Evolutionary conservation across 2,113 vertebrate genomes (phyloP).

Genomic region (Alligator mississippiensis): DNA sequence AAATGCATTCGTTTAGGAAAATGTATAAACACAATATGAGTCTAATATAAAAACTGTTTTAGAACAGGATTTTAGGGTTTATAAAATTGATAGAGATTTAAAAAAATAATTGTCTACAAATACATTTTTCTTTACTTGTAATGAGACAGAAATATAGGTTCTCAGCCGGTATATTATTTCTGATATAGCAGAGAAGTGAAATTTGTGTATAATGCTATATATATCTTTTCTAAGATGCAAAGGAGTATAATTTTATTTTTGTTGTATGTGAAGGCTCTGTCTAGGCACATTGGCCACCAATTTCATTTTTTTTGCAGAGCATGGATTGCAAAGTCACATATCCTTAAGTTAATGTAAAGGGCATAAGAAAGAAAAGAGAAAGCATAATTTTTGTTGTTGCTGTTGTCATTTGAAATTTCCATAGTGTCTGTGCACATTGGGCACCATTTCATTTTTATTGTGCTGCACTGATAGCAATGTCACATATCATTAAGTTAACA

Average conservation of each 20-base stretch:
- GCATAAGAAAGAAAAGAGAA: constrained; percentile 59
- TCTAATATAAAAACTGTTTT: constrained; percentile 66
- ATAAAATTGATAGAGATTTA: constrained; percentile 56
- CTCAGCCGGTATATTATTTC: constrained; percentile 36
- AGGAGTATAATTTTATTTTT: constrained; percentile 62
- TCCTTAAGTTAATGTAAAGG: constrained; percentile 57
- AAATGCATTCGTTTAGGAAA: constrained; percentile 60
- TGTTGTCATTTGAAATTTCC: constrained; percentile 71
- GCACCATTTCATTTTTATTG: constrained; percentile 73
- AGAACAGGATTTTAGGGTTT: constrained; percentile 56
- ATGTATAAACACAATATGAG: constrained; percentile 53
- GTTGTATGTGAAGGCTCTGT: constrained; percentile 71
- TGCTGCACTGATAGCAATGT: constrained; percentile 53
- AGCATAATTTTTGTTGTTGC: constrained; percentile 72
- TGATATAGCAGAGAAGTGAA: constrained; percentile 48
- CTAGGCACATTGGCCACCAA: constrained; percentile 52
- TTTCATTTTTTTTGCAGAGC: constrained; percentile 70
- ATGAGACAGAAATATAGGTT: constrained; percentile 47
- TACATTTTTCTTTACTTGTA: neutral
- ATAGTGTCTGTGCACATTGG: constrained; percentile 69
- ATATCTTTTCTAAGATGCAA: constrained; percentile 49
- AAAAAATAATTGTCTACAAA: neutral
- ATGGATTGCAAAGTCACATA: constrained; percentile 63
- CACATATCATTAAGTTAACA: constrained; percentile 74
- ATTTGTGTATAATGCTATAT: constrained; percentile 46